Evolutionary conservation across 2,113 vertebrate species (phyloP), one percentile per base, ranked within the genome.

Genomic region (Labeo rohita): DNA sequence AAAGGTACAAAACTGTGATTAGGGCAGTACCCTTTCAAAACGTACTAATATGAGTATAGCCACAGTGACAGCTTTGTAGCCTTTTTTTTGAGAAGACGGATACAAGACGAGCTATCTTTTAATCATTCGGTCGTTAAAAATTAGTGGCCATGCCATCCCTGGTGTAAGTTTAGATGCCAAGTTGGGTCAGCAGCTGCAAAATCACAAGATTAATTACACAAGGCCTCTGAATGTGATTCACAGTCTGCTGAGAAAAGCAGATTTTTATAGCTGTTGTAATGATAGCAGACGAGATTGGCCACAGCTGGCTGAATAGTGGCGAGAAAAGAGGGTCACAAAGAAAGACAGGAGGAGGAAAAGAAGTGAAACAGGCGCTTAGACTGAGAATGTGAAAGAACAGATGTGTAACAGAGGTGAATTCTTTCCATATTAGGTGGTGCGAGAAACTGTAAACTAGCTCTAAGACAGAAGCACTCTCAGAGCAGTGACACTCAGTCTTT

Each of bases 401-500:
- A 79, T 47, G 66, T 49, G 43, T 43, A 82, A 16, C 18, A 80
- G 21, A 47, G 15, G 50, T 43, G 39, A 68, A 85, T 87, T 85
- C 83, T 89, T 89, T 89, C 85, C 88, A 82, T 78, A 87, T 89
- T 78, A 89, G 73, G 47, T 21, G 9, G 16, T 34, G 23, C 1
- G 52, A 50, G 47, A 34, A 36, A 81, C 16, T 72, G 21, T 72
- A 87, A 78, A 63, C 59, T 3, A 0, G 34, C 11, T 4, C 34
- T 47, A 47, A 15, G n/a, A 39, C 12, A 79, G 61, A 63, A 84
- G 28, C 3, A 8, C 54, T 80, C 47, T 75, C 36, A 9, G 11
- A 50, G 5, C 21, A 75, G 34, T 1, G 18, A 80, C 9, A 15
- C 39, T 23, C 56, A 61, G 78, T 8, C 56, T 43, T 50, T 52